phyloP scores from a whole-genome alignment of 2,113 vertebrate species.

The Panurus biarmicus region DNA sequence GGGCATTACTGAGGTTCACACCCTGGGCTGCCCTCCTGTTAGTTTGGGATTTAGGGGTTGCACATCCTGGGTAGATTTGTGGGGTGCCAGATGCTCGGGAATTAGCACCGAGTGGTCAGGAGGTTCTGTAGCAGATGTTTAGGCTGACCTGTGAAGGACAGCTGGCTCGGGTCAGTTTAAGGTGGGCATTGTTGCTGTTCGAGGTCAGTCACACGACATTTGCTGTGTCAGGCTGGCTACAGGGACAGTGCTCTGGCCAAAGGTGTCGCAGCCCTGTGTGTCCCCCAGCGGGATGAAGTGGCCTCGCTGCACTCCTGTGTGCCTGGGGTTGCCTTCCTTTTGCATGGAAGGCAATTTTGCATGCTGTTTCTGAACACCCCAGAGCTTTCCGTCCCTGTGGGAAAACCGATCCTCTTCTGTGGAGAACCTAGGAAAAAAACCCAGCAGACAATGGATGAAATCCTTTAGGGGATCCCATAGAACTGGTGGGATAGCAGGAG shows the following conservation, averaged over 20 bases:
- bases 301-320: rapidly evolving
- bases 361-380: background rate
- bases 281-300: rapidly evolving
- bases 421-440: background rate
- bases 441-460: background rate
- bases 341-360: too few species aligned
- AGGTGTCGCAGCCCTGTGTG: background rate
- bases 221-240: background rate
- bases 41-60: background rate
- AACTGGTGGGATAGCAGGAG: background rate
- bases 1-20: rapidly evolving
- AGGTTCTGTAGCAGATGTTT: background rate
- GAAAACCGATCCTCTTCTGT: background rate
- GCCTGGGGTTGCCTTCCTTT: background rate
- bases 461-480: background rate
- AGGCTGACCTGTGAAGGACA: background rate
- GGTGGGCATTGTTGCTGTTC: rapidly evolving
- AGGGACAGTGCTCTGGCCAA: background rate
- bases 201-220: rapidly evolving
- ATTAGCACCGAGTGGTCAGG: background rate
- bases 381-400: background rate
- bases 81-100: background rate
- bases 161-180: rapidly evolving
- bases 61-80: background rate
- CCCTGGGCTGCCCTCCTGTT: background rate